Evolutionary conservation across 2,113 vertebrate genomes (phyloP).

Genomic region (Myotis davidii): DNA sequence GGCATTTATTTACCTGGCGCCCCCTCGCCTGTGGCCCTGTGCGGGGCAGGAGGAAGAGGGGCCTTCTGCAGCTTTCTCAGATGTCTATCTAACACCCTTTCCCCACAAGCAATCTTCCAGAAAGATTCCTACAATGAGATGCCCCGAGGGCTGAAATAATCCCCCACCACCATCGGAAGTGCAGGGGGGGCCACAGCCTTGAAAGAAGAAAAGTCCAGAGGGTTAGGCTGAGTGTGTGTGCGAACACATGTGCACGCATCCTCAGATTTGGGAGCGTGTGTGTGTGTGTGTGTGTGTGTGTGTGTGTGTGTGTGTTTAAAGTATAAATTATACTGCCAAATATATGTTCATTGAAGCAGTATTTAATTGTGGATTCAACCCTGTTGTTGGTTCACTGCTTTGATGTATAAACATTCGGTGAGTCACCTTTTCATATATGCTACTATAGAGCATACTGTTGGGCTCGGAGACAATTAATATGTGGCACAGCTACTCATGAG

Average conservation of each 20-base stretch:
- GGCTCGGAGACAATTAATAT: not conserved
- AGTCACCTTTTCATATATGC: not conserved
- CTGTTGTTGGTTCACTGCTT: not conserved
- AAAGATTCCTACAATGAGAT: not conserved
- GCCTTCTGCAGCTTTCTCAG: not conserved
- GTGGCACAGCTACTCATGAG: not conserved
- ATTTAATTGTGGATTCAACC: not conserved
- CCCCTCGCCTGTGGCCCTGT: not conserved
- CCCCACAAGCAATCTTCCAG: not conserved
- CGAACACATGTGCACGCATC: not conserved
- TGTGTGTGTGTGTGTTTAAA: not conserved
- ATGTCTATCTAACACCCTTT: not conserved
- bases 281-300: not conserved
- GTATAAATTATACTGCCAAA: not conserved
- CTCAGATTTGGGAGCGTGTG: no score
- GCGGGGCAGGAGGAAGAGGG: not conserved
- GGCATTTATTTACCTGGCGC: not conserved
- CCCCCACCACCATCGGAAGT: not conserved
- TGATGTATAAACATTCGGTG: not conserved
- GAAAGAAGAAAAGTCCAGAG: not conserved
- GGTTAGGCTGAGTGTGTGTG: not conserved
- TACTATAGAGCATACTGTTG: fast-evolving
- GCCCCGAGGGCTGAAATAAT: not conserved
- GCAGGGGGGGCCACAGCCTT: not conserved
- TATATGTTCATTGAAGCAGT: not conserved